Evolutionary conservation across 2,113 vertebrate genomes (phyloP), one percentile per base, ranked within the genome.

Genomic region (Ceuthmochares aereus): DNA sequence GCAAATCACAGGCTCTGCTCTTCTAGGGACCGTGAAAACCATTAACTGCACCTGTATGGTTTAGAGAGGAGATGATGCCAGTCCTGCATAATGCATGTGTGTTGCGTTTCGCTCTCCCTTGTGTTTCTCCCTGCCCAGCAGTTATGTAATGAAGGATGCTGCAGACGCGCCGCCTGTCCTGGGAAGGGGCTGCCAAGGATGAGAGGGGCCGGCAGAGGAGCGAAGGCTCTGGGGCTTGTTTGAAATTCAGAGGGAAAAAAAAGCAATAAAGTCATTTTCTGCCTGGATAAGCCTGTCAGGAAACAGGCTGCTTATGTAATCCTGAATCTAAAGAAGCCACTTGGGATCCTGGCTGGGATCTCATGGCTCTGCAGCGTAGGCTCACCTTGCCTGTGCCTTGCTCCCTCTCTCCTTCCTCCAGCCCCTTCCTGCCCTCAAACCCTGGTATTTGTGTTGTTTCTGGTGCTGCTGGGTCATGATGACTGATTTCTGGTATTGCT

Each of bases 241-340:
- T 81, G 80, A 92, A 95, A 95, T 95, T 63, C 86, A 79, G 80
- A 90, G 84, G 54, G 12, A 40, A 40, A 40, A 40, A 93, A 76
- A 92, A 93, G 80, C 69, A 75, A 56, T 84, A 90, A 90, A 93
- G 32, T 40, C 36, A 70, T 94, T 96, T 95, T 95, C 95, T 85
- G 78, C 77, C 84, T 59, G 78, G 47, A 43, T 92, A 84, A 96
- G 72, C 59, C 14, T 70, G 68, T 86, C 54, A 32, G 52, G 63
- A 55, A 47, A 66, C 66, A 95, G 59, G 72, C 52, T 84, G 73
- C 83, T 96, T 93, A 96, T 91, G 68, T 90, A 95, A 96, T n/a
- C 56, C 49, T 1, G 36, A 95, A 34, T 9, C 58, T 73, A 51
- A 94, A 87, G 79, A 72, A 75, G 47, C 56, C 6, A 3, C 60